These are phyloP conservation scores for Macrotus californicus DNA, from an alignment of 2,113 vertebrate species.

Conservation along the genomic window DNA sequence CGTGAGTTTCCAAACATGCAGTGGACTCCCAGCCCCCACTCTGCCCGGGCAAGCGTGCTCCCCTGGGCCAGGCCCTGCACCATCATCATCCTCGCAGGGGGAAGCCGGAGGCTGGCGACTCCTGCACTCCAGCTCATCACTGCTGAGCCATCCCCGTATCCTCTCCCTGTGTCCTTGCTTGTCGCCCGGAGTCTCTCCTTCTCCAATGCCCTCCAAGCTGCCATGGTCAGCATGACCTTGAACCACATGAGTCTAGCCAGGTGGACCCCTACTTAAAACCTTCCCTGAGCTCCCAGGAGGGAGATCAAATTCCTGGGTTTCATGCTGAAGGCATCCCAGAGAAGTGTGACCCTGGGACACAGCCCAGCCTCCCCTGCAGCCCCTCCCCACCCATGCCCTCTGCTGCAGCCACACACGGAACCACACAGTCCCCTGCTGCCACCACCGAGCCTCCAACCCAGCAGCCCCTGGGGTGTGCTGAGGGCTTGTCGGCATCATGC, in stretches of 20 bases:
- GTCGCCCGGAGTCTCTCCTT: fast-evolving
- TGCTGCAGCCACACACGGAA: fast-evolving
- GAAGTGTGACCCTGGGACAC: neutral
- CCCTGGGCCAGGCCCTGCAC: neutral
- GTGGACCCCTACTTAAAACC: neutral
- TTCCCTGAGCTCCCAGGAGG: neutral
- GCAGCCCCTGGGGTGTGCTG: fast-evolving
- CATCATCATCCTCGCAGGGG: fast-evolving
- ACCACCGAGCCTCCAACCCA: fast-evolving
- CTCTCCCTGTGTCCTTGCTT: fast-evolving
- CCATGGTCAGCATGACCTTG: fast-evolving
- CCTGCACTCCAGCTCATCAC: fast-evolving
- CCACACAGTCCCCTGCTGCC: neutral
- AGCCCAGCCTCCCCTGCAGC: too few relatives aligned
- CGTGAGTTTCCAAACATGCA: neutral
- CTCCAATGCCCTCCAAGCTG: fast-evolving
- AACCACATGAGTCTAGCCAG: neutral
- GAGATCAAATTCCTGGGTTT: neutral
- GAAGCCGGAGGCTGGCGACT: neutral
- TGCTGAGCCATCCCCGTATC: neutral
- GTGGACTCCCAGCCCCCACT: neutral
- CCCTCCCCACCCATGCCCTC: fast-evolving
- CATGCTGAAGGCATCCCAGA: neutral
- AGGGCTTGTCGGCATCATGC: fast-evolving
- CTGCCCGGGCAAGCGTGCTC: fast-evolving